phyloP scores from a whole-genome alignment of 2,797 vertebrate genomes.

The Anguilla pacifica region DNA sequence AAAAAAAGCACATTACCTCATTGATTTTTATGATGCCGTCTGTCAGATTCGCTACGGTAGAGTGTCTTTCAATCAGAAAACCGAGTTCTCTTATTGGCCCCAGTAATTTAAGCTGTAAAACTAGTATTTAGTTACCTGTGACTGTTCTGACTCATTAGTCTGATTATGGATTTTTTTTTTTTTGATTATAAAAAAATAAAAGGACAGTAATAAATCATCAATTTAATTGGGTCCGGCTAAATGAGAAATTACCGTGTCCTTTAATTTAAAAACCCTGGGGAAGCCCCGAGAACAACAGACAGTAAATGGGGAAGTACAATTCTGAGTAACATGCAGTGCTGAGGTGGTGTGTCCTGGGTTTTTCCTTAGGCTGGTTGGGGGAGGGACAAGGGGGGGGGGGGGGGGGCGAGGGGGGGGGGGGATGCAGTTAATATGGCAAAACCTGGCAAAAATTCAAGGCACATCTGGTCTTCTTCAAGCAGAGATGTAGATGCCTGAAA shows the following conservation, averaged over 20 bases:
- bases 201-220: neutral
- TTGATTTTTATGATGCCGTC: constrained; percentile 3
- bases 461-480: neutral
- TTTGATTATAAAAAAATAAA: neutral
- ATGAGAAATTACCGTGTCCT: neutral
- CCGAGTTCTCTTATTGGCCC: neutral
- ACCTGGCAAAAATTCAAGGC: neutral
- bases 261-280: neutral
- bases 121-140: neutral
- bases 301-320: neutral
- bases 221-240: neutral
- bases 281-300: neutral
- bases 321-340: neutral
- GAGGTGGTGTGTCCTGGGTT: neutral
- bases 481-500: neutral
- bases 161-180: neutral
- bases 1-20: neutral
- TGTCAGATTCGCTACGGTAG: neutral
- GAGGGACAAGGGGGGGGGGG: neutral
- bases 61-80: constrained; percentile 2
- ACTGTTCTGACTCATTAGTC: constrained; percentile 9
- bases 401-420: neutral
- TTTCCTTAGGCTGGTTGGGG: neutral
- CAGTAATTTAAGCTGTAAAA: neutral
- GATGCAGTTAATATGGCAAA: neutral